Base-by-base conservation (phyloP, 2,113 vertebrate species). In the Dendrocopos noguchii region DNA sequence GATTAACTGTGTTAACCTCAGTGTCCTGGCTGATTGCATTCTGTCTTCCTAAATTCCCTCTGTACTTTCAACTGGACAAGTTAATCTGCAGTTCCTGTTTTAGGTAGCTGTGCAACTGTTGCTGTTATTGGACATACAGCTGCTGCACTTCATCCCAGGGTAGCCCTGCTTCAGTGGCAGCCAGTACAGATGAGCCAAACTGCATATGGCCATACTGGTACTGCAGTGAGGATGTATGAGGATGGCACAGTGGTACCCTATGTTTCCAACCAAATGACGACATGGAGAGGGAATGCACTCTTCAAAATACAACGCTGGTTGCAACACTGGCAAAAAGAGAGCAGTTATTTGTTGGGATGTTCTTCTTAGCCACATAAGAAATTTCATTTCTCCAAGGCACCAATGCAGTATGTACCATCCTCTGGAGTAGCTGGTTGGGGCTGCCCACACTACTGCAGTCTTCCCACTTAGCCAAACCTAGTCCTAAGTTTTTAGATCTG, bases 1-100 rank as follows among this genome's bases (percentile, higher is more conserved):
- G 93, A 96, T 96, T 96, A 96, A 95, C 94, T 96, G 94, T 95
- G 91, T 96, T 93, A 96, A 96, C 94, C 96, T 96, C 90, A 80
- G 95, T 93, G 93, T 96, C 94, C 94, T 94, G 94, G 82, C 93
- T 96, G 94, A 96, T 95, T 96, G 96, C 89, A 96, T 95, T 96
- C 94, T 95, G 91, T 96, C 95, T 96, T 95, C 94, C 94, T 95
- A 95, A 95, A 96, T 95, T 96, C 94, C 85, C 94, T 84, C 55
- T 95, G 85, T 94, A 94, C 81, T 94, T 96, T 96, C 91, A 47
- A 68, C 79, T 86, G 95, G 82, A 95, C 90, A 96, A 96, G 91
- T 96, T 95, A 95, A 96, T 96, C 95, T 94, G 77, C 57, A 91
- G 94, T 95, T 96, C 96, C 93, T 95, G 90, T 96, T 96, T 83